phyloP scores from a whole-genome alignment of 92 coral and sea anemone species.

The Palythoa caribaeorum region DNA sequence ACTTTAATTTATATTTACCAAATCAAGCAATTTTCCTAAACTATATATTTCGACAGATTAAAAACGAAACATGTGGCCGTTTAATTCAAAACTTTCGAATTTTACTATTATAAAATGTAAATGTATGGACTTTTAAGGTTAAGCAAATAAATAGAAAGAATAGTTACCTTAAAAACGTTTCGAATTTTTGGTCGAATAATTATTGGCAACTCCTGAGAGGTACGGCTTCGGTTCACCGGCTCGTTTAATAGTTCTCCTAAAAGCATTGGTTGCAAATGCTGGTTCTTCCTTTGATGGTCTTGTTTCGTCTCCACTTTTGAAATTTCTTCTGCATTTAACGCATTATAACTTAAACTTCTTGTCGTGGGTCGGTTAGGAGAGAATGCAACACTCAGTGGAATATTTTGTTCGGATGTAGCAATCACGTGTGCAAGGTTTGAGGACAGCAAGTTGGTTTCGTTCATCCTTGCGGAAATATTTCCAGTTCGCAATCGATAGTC shows the following conservation, averaged over 20 bases:
- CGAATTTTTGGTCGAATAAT: conserved; percentile 34
- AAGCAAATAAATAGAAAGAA: background rate
- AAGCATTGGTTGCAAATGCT: conserved; percentile 16
- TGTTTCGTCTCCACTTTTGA: background rate
- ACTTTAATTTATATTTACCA: no score
- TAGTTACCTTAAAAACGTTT: conserved; percentile 13
- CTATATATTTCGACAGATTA: no score
- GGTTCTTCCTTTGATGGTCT: background rate
- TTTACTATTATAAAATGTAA: no score
- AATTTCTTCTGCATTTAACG: background rate
- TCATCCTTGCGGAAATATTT: background rate
- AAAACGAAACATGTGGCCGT: no score
- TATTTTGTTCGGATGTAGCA: conserved; percentile 21
- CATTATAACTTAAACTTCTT: conserved; percentile 1
- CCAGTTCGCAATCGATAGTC: background rate
- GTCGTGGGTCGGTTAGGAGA: conserved; percentile 16
- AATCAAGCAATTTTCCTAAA: no score
- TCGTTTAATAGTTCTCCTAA: conserved; percentile 10
- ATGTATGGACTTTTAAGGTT: no score
- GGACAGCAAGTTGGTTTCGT: background rate
- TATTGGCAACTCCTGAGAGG: conserved; percentile 6
- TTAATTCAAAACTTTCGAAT: no score
- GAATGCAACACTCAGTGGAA: conserved; percentile 9
- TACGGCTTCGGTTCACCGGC: conserved; percentile 15
- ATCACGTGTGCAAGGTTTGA: background rate